Conservation (phyloP, 2,888 invertebrate genomes). For the Desoria tigrina region DNA sequence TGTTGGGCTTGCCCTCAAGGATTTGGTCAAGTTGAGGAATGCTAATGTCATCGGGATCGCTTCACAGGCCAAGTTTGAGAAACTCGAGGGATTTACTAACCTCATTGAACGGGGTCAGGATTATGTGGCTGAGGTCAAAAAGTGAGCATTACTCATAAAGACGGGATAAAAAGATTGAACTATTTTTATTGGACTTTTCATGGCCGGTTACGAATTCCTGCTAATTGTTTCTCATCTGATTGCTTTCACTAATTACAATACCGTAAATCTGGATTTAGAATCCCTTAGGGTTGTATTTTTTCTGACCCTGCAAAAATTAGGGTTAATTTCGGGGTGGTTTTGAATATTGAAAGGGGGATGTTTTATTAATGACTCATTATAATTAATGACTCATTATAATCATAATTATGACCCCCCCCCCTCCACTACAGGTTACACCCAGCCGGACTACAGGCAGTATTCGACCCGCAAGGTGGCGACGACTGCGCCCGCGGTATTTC, state of each 20-base stretch:
- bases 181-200: conserved; percentile 2
- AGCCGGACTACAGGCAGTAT: conserved; percentile 80
- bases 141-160: too few relatives aligned
- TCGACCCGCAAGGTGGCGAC: conserved; percentile 86
- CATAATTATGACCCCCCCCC: too few relatives aligned
- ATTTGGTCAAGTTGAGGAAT: conserved; percentile 60
- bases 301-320: too few relatives aligned
- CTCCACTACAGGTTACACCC: conserved; percentile 68
- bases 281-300: background rate
- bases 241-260: too few relatives aligned
- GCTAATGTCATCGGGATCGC: conserved; percentile 83
- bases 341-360: too few relatives aligned
- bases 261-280: background rate
- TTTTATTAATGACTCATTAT: too few relatives aligned
- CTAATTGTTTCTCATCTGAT: too few relatives aligned
- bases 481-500: conserved; percentile 82
- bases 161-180: background rate
- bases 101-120: conserved; percentile 78
- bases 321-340: too few relatives aligned
- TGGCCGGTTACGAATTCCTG: too few relatives aligned
- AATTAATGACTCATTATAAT: too few relatives aligned
- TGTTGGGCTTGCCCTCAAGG: conserved; percentile 62
- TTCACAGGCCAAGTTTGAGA: conserved; percentile 80
- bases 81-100: conserved; percentile 73
- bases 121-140: conserved; percentile 80